Base-by-base conservation (phyloP, 2,888 invertebrate genomes). In the Aplocera efformata region DNA sequence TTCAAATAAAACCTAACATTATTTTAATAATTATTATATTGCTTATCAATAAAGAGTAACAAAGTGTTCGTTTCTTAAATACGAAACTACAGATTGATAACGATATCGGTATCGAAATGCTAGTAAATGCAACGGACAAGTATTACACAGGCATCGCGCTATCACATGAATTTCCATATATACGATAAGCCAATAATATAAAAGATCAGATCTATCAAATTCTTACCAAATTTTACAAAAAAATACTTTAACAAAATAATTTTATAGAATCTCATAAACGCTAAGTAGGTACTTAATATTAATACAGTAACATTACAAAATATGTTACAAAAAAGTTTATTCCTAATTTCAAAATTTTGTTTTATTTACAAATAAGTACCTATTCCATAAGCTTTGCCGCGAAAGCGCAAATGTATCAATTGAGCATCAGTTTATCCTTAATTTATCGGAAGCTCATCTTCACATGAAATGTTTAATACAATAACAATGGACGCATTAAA, bases 1-100 rank as follows among this genome's bases (percentile, higher is more conserved):
- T 11, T 6, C 28, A 33, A 67, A 58, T 63, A 42, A 71, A 64
- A 71, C 55, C 50, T 67, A 33, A 53, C 41, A 31, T 50, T 65
- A 58, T 42, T 75, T 84, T 78, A 82, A 80, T 84, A 69, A 76
- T 78, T 77, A 84, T 17, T 86, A 88, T 88, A 88, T 88, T 86
- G 86, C 86, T 86, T 88, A 88, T 80, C 82, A 81, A 72, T 85
- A 86, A 76, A 80, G 77, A 81, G 75, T 82, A 86, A 86, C 85
- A 86, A 80, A 81, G 60, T 67, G 74, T 73, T 74, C 71, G 73
- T 81, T 72, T 74, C 77, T 72, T 76, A 79, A 78, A 74, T 77
- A 74, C 67, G 76, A 73, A 73, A 74, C 67, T 68, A 72, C 67
- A 76, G 69, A 67, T 77, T 76, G 77, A 79, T 61, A 72, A 73